Percentiles rank a stretch among this genome's conserved stretches.
These are phyloP conservation scores for Natrix natrix DNA, from an alignment of 2,797 vertebrate species.

Conservation along the genomic window DNA sequence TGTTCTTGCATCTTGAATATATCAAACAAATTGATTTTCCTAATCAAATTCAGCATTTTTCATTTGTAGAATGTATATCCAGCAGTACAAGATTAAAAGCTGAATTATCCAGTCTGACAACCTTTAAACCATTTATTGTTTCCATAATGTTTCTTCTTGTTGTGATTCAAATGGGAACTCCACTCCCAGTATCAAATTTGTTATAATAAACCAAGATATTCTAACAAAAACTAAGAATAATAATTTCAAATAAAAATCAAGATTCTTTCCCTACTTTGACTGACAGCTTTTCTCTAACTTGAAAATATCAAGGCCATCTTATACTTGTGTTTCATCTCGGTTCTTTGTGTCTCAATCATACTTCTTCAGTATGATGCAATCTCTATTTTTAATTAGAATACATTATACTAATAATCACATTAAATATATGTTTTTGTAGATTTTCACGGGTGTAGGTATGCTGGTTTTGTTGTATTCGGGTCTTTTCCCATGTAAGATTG, in stretches of 20 bases:
- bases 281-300: constrained; percentile 30
- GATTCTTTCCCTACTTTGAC: constrained; percentile 14
- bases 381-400: background rate
- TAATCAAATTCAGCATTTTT: constrained; percentile 55
- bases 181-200: background rate
- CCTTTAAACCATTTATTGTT: background rate
- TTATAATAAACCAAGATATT: background rate
- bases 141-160: constrained; percentile 11
- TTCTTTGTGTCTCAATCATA: background rate
- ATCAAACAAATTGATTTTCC: constrained; percentile 45
- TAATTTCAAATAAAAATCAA: constrained; percentile 10
- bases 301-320: background rate
- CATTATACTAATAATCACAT: background rate
- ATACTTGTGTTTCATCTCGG: background rate
- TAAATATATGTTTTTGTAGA: too few relatives aligned
- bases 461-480: too few relatives aligned
- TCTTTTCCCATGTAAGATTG: too few relatives aligned
- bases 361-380: background rate
- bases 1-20: constrained; percentile 50
- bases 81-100: constrained; percentile 14
- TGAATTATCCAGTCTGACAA: background rate
- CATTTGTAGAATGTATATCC: constrained; percentile 18
- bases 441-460: too few relatives aligned
- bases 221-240: constrained; percentile 2
- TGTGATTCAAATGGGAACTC: constrained; percentile 26